A percentile compares a stretch with the other conserved stretches of the same genome.
These are phyloP conservation scores for Drosophila elegans DNA, from an alignment of 1,140 invertebrate species.

Conservation along the genomic window DNA sequence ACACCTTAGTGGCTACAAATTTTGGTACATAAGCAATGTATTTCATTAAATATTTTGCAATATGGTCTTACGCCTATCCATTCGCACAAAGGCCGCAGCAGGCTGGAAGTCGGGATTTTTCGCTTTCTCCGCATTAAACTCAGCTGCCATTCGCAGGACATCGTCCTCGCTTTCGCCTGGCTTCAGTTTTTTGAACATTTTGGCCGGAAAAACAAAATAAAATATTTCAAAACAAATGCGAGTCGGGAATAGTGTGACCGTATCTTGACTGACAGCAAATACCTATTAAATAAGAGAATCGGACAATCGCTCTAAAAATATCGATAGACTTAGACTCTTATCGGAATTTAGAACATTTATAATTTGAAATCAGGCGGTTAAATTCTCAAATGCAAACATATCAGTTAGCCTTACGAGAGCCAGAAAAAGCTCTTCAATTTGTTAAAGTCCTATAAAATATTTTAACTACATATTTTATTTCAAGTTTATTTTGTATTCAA, in stretches of 20 bases:
- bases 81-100: constrained; percentile 87
- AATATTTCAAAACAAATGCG: constrained; percentile 22
- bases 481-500: constrained; percentile 10
- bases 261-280: background rate
- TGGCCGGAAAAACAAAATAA: constrained; percentile 9
- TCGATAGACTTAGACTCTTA: no score
- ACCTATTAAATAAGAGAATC: background rate
- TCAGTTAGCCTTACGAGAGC: no score
- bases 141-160: constrained; percentile 89
- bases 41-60: background rate
- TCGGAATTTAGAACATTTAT: background rate
- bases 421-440: no score
- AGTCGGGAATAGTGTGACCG: background rate
- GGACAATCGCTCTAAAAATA: no score
- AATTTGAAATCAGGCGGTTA: background rate
- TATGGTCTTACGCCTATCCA: constrained; percentile 78
- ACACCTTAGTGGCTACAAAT: constrained; percentile 58
- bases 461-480: background rate
- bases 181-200: constrained; percentile 88
- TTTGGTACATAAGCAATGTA: background rate
- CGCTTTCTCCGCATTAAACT: constrained; percentile 87
- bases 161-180: constrained; percentile 89
- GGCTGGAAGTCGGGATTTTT: constrained; percentile 86
- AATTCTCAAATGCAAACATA: background rate
- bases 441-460: no score